Base-by-base conservation (phyloP, 2,888 invertebrate species). In the Phymatocera aterrima region DNA sequence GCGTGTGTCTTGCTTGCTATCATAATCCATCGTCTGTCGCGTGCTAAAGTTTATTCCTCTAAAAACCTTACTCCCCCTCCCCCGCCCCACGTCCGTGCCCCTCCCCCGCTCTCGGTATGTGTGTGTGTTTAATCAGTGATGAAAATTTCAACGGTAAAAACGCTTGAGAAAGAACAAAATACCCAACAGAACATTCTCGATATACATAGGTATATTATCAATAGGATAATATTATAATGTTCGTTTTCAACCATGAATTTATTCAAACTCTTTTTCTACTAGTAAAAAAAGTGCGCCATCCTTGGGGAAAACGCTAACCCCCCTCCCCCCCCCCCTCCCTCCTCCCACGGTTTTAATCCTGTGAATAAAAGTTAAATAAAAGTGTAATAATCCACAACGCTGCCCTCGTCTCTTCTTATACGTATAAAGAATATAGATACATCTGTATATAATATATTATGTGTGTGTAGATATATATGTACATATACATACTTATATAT, bases 11-110 rank as follows among this genome's bases (percentile, higher is more conserved):
- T n/a, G n/a, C n/a, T n/a, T 68, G 24, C 28, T 68, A 64, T 34
- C 57, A 37, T 68, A 43, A 68, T 46, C 43, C 46, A 4, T 75
- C 43, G 68, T 43, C 57, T 61, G 64, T 64, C 64, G 64, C 64
- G 64, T 64, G 64, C 37, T 64, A 57, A 57, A 10, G 57, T 57
- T 57, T 28, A 28, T 57, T 57, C 24, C 12, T 37, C 64, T n/a
- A 37, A 34, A 51, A 51, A 15, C n/a, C n/a, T n/a, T n/a, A n/a
- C n/a, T n/a, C n/a, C n/a, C n/a, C n/a, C n/a, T n/a, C 57, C 57
- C 57, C 57, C 28, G 12, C 28, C 8, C 40, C 40, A 8, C 8
- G 40, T 4, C 40, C 28, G n/a, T n/a, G n/a, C n/a, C n/a, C n/a
- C n/a, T n/a, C n/a, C n/a, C n/a, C n/a, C n/a, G n/a, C n/a, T n/a